Evolutionary conservation across 2,888 invertebrate genomes (phyloP).

Genomic region (Protonemura montana): DNA sequence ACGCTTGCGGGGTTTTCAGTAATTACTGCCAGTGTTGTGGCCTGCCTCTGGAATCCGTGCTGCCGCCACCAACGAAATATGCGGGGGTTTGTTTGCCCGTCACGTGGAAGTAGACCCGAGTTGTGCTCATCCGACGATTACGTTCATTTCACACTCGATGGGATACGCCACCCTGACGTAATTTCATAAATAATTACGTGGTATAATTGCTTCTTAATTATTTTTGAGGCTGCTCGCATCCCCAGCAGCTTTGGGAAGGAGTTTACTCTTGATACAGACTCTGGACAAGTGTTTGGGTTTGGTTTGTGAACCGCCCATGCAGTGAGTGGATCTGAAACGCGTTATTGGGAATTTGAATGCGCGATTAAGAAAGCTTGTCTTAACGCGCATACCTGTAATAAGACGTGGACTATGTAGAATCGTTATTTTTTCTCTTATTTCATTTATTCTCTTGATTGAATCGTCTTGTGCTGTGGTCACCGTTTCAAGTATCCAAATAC

Average conservation of each 20-base stretch:
- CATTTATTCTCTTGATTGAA: no score
- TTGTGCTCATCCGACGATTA: background rate
- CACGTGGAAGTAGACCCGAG: background rate
- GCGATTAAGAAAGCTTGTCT: background rate
- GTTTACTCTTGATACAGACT: no score
- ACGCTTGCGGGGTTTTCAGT: background rate
- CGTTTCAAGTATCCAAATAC: no score
- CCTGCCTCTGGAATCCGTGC: background rate
- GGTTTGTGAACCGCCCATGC: no score
- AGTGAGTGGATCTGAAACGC: background rate
- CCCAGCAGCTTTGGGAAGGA: background rate
- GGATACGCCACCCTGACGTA: conserved; percentile 25
- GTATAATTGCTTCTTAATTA: conserved; percentile 47
- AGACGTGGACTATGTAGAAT: no score
- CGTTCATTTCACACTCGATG: conserved; percentile 37
- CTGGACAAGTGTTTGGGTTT: background rate
- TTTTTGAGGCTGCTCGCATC: conserved; percentile 33
- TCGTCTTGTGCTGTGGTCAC: no score
- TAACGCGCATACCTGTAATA: no score
- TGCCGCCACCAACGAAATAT: background rate
- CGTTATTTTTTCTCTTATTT: no score
- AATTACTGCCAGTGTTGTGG: background rate
- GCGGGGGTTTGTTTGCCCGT: background rate
- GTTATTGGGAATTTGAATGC: background rate
- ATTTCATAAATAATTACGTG: conserved; percentile 45